Evolutionary conservation across 1,140 invertebrate genomes (phyloP).

Genomic region (Drosophila auraria): DNA sequence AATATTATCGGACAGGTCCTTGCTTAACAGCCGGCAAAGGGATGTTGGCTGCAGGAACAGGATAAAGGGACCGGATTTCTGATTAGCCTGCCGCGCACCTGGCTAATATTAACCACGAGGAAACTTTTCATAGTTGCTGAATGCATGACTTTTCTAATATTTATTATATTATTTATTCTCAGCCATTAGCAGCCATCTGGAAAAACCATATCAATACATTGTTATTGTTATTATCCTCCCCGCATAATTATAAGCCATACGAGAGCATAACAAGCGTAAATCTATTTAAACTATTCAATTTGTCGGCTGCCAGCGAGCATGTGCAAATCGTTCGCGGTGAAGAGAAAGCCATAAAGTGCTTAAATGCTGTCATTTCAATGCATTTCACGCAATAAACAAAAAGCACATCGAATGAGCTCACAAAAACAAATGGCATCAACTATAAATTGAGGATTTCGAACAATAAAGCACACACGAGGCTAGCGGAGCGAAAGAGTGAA

Average conservation of each 20-base stretch:
- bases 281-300: conserved; percentile 57
- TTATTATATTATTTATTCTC: not conserved
- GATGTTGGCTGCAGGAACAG: not conserved
- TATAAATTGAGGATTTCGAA: conserved; percentile 63
- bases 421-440: conserved; percentile 45
- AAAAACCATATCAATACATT: not conserved
- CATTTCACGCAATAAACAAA: conserved; percentile 52
- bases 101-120: conserved; percentile 19
- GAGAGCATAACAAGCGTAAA: conserved; percentile 30
- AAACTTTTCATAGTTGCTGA: conserved; percentile 24
- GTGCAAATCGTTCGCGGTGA: conserved; percentile 39
- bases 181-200: not conserved
- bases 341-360: conserved; percentile 45
- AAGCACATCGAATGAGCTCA: conserved; percentile 27
- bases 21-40: conserved; percentile 29
- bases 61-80: not conserved
- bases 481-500: conserved; percentile 10
- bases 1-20: conserved; percentile 64
- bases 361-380: conserved; percentile 42
- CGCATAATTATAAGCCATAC: conserved; percentile 20
- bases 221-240: conserved; percentile 13
- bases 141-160: not conserved
- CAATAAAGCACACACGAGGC: conserved; percentile 55
- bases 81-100: conserved; percentile 24
- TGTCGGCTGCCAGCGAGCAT: conserved; percentile 12